Percentiles rank a stretch among this genome's conserved stretches.
phyloP scores from a whole-genome alignment of 2,113 vertebrate genomes.

The Gopherus flavomarginatus region DNA sequence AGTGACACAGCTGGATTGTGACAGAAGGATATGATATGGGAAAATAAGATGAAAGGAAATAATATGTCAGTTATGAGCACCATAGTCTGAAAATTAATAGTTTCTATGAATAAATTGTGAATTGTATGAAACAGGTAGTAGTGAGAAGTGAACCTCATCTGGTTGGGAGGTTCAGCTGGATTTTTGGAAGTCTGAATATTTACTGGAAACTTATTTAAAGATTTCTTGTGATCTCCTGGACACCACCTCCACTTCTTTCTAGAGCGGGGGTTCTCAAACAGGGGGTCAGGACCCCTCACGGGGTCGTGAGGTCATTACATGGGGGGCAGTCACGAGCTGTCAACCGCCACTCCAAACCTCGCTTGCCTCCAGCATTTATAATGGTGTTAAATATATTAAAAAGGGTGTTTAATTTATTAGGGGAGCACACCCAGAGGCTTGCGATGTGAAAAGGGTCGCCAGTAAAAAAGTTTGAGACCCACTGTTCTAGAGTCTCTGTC shows the following conservation, averaged over 20 bases:
- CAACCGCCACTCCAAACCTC: too few relatives aligned
- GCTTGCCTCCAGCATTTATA: too few relatives aligned
- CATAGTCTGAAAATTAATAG: neutral
- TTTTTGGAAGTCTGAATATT: neutral
- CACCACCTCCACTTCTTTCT: neutral
- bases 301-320: too few relatives aligned
- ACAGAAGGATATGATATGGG: neutral
- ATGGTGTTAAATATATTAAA: too few relatives aligned
- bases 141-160: neutral
- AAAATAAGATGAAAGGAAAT: neutral
- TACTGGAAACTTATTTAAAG: neutral
- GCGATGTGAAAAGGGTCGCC: too few relatives aligned
- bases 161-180: neutral
- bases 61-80: neutral
- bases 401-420: too few relatives aligned
- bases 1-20: neutral
- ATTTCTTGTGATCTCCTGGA: neutral
- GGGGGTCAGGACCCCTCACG: too few relatives aligned
- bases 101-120: neutral
- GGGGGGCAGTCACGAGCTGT: too few relatives aligned
- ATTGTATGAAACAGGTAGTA: neutral
- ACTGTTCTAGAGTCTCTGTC: neutral
- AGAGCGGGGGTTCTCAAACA: too few relatives aligned
- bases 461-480: too few relatives aligned
- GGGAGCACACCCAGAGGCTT: too few relatives aligned